phyloP scores from a whole-genome alignment of 2,888 invertebrate genomes.

The Scaptomyza polygonia region DNA sequence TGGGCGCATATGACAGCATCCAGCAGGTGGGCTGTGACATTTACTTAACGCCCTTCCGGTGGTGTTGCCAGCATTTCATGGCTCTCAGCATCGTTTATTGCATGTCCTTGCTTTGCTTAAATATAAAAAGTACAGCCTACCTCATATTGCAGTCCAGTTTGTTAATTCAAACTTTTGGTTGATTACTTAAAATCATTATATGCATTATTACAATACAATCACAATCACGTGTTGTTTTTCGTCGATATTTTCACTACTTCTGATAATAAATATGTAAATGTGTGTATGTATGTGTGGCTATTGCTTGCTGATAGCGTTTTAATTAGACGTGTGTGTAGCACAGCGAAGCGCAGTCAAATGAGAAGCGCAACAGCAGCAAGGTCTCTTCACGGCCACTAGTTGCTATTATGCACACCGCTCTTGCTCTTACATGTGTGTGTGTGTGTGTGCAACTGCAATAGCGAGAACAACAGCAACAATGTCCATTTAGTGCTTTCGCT shows the following conservation, averaged over 20 bases:
- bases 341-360: slow-evolving; percentile 46
- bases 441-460: slow-evolving; percentile 53
- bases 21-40: slow-evolving; percentile 68
- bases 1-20: slow-evolving; percentile 71
- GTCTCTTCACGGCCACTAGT: slow-evolving; percentile 73
- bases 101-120: slow-evolving; percentile 17
- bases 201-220: not conserved
- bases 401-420: slow-evolving; percentile 67
- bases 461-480: slow-evolving; percentile 40
- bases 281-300: slow-evolving; percentile 5
- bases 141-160: slow-evolving; percentile 8
- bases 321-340: slow-evolving; percentile 56
- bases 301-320: slow-evolving; percentile 19
- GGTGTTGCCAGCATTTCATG: slow-evolving; percentile 23
- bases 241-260: slow-evolving; percentile 17
- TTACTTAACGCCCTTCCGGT: slow-evolving; percentile 54
- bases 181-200: slow-evolving; percentile 11
- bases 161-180: not conserved
- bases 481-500: slow-evolving; percentile 34
- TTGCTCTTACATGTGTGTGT: slow-evolving; percentile 14
- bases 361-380: slow-evolving; percentile 59
- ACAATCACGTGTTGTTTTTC: slow-evolving; percentile 7
- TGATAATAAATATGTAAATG: slow-evolving; percentile 21
- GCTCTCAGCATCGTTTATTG: slow-evolving; percentile 27
- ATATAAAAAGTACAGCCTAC: slow-evolving; percentile 38